Base-by-base conservation (phyloP, 2,888 invertebrate species). In the Tyria jacobaeae region DNA sequence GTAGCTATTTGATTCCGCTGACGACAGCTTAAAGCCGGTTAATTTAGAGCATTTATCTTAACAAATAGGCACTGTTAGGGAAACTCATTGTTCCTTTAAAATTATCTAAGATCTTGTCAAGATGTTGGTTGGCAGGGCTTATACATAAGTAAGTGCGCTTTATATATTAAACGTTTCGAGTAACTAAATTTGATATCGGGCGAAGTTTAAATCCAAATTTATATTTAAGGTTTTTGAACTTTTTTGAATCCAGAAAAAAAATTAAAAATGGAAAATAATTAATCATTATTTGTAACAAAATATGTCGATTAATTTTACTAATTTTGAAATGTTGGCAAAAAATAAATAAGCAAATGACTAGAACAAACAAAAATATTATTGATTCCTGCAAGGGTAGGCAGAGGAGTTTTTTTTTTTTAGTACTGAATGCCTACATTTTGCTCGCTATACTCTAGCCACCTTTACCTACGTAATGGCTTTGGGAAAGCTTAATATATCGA, bases 1-100 rank as follows among this genome's bases (percentile, higher is more conserved):
- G 69, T 71, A 69, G 71, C 69, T 48, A 71, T 71, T 80, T 78
- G 77, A 80, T 74, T 79, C 66, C 58, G 74, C 82, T 78, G 82
- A 81, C 75, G 75, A 70, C 67, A 63, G 66, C 68, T 71, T 71
- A 68, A 70, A 72, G 55, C 66, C 70, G 67, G 66, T 72, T 75
- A 73, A 81, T 78, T 75, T 64, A 62, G 62, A 61, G 65, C 52
- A 72, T 68, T 70, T 64, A 61, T 70, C 70, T 76, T 71, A 64
- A 69, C 60, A 66, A 64, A 71, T 76, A 76, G 76, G 71, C 71
- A 67, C 71, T 70, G 65, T 57, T 57, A 44, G 58, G 41, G 47
- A 24, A 55, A 37, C 25, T 61, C 48, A 60, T 66, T 56, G 62
- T 34, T 59, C 15, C 34, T 64, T 35, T 5, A 47, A 27, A 57